Percentiles rank a stretch among this genome's conserved stretches.
phyloP scores from a whole-genome alignment of 2,888 invertebrate species.

The Nezara viridula region DNA sequence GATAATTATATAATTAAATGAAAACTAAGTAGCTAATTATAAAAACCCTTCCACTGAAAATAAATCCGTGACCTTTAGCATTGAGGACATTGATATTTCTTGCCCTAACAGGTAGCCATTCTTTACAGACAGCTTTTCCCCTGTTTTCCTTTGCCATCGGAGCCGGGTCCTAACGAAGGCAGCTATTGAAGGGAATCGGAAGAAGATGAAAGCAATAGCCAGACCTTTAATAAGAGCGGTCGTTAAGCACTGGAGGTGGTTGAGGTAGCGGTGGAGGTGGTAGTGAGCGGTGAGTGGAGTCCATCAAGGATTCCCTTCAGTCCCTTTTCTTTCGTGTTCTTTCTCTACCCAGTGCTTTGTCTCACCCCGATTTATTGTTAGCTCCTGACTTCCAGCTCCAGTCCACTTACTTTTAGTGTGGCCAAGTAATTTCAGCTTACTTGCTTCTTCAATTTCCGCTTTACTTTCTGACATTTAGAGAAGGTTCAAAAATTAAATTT shows the following conservation, averaged over 20 bases:
- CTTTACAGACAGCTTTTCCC: neutral
- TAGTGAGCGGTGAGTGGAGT: neutral
- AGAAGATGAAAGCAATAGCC: neutral
- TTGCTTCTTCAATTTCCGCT: neutral
- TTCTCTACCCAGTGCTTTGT: neutral
- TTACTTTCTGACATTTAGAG: neutral
- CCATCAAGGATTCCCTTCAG: slow-evolving; percentile 29
- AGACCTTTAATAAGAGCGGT: neutral
- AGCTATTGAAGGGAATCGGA: slow-evolving; percentile 17
- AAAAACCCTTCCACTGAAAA: too few species aligned
- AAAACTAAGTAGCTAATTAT: too few species aligned
- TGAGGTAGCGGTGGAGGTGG: neutral
- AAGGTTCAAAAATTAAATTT: neutral
- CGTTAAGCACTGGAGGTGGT: neutral
- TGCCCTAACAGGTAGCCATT: neutral
- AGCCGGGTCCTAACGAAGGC: neutral
- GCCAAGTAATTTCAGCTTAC: neutral
- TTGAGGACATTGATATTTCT: neutral
- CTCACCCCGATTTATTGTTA: slow-evolving; percentile 6
- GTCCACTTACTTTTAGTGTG: neutral
- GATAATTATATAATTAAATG: too few species aligned
- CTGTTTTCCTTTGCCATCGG: slow-evolving; percentile 2
- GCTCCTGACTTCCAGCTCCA: neutral
- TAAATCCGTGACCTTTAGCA: too few species aligned
- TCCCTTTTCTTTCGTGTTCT: neutral